These are phyloP conservation scores for Isurus oxyrinchus DNA, from an alignment of 2,113 vertebrate species.

Conservation along the genomic window DNA sequence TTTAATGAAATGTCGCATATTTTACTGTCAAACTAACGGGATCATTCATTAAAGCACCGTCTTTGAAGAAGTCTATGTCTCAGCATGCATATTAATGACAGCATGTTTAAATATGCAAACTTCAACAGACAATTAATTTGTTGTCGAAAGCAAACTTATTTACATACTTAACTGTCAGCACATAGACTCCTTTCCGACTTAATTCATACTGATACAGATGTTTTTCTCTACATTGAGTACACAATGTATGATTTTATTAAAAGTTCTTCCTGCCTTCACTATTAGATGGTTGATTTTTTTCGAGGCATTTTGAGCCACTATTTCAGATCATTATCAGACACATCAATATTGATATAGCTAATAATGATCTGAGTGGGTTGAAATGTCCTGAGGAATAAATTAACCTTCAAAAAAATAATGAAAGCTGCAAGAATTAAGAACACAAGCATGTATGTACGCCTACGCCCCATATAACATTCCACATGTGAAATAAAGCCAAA, in stretches of 20 bases:
- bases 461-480: not conserved
- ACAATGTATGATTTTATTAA: not conserved
- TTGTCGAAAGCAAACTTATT: conserved; percentile 4
- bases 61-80: not conserved
- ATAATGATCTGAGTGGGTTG: conserved; percentile 8
- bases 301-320: not conserved
- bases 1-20: conserved; percentile 12
- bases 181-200: not conserved
- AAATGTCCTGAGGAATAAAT: not conserved
- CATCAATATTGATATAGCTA: conserved; percentile 7
- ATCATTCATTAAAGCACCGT: not conserved
- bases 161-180: not conserved
- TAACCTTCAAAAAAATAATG: not conserved
- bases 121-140: conserved; percentile 2
- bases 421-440: not conserved
- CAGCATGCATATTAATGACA: not conserved
- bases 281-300: not conserved
- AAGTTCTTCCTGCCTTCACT: no score
- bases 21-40: conserved; percentile 5
- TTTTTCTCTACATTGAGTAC: not conserved
- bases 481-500: not conserved
- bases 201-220: not conserved
- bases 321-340: not conserved
- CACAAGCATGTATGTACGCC: not conserved
- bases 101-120: not conserved